Evolutionary conservation across 2,797 vertebrate genomes (phyloP).

Genomic region (Sebastes umbrosus): DNA sequence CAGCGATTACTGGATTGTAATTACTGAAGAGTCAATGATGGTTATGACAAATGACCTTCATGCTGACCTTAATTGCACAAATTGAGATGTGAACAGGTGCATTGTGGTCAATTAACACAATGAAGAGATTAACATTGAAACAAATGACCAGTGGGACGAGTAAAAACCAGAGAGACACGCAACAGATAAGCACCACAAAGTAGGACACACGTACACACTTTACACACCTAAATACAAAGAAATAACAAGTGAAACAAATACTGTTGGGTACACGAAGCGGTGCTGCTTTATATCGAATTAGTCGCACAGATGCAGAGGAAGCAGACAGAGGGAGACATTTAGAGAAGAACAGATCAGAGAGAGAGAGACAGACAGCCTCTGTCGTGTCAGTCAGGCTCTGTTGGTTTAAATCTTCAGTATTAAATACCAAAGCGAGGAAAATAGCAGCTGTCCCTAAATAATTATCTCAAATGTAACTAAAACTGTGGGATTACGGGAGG

Average conservation of each 20-base stretch:
- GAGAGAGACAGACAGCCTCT: slow-evolving; percentile 24
- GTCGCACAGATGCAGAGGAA: slow-evolving; percentile 36
- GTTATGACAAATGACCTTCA: slow-evolving; percentile 46
- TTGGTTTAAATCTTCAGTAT: slow-evolving; percentile 12
- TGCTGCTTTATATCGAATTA: slow-evolving; percentile 44
- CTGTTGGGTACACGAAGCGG: neutral
- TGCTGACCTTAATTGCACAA: slow-evolving; percentile 48
- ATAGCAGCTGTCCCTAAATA: slow-evolving; percentile 20
- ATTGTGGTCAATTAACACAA: slow-evolving; percentile 47
- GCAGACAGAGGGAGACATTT: slow-evolving; percentile 5
- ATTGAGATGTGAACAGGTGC: slow-evolving; percentile 42
- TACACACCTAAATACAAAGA: slow-evolving; percentile 38
- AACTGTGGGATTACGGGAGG: slow-evolving; percentile 24
- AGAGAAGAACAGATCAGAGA: slow-evolving; percentile 6
- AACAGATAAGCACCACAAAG: slow-evolving; percentile 23
- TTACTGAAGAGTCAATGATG: slow-evolving; percentile 33
- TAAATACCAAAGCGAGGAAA: neutral
- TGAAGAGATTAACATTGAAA: slow-evolving; percentile 48
- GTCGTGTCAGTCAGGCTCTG: slow-evolving; percentile 24
- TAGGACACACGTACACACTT: slow-evolving; percentile 14
- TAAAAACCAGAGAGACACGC: neutral
- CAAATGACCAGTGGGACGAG: neutral
- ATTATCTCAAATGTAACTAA: slow-evolving; percentile 3
- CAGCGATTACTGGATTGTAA: slow-evolving; percentile 3
- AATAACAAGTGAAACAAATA: slow-evolving; percentile 22